Conservation (phyloP, 2,888 invertebrate species). For the Drosophila anceps region DNA sequence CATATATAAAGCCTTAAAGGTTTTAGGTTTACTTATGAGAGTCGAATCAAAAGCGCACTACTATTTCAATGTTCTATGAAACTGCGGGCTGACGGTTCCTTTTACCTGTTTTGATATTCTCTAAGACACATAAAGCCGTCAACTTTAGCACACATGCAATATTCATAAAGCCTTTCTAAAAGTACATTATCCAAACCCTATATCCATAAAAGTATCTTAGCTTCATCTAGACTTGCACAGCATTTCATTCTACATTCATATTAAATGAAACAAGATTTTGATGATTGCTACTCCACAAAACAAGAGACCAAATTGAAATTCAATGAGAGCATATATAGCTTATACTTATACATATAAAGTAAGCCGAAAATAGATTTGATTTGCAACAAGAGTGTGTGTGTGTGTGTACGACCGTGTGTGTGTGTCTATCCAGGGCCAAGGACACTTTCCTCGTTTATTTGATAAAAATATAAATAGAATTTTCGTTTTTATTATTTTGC, state of each 20-base stretch:
- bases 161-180: neutral
- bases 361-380: constrained; percentile 1
- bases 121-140: neutral
- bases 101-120: neutral
- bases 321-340: constrained; percentile 49
- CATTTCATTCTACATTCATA: neutral
- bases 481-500: constrained; percentile 25
- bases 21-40: neutral
- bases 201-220: neutral
- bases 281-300: constrained; percentile 14
- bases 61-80: neutral
- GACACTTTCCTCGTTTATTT: constrained; percentile 16
- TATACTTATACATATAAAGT: neutral
- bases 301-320: constrained; percentile 60
- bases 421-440: constrained; percentile 20
- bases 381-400: neutral
- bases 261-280: constrained; percentile 1
- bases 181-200: neutral
- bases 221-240: neutral
- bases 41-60: neutral
- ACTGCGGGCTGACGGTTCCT: neutral
- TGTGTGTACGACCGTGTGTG: neutral
- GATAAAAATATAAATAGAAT: constrained; percentile 16
- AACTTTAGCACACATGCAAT: neutral
- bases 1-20: neutral